A percentile compares a stretch with the other conserved stretches of the same genome.
Conservation (phyloP, 2,797 vertebrate genomes). For the Xiphophorus birchmanni region DNA sequence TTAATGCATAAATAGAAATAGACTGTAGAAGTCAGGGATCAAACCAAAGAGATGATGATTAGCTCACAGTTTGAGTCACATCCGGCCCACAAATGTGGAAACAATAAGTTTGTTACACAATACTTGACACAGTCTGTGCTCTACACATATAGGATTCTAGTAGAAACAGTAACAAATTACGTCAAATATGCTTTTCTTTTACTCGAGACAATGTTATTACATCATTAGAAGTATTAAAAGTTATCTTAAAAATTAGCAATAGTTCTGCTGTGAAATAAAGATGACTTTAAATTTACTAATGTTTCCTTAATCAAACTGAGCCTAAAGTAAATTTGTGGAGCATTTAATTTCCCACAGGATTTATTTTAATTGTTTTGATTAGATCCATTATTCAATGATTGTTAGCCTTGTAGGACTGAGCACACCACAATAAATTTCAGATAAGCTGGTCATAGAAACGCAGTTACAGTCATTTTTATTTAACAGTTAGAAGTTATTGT, state of each 20-base stretch:
- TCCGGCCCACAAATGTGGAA: background rate
- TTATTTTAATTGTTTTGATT: background rate
- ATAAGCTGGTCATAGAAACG: background rate
- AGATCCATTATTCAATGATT: background rate
- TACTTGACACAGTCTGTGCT: background rate
- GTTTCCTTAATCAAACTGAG: conserved; percentile 2
- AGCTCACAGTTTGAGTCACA: background rate
- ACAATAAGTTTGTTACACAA: conserved; percentile 1
- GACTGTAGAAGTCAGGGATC: background rate
- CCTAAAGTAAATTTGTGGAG: background rate
- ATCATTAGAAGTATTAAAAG: background rate
- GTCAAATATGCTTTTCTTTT: background rate
- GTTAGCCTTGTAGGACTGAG: background rate
- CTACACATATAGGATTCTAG: background rate
- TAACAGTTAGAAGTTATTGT: background rate
- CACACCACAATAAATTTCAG: conserved; percentile 4
- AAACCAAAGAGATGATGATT: background rate
- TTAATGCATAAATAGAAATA: background rate
- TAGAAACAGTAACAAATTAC: background rate
- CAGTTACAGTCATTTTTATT: background rate
- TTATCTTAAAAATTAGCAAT: background rate
- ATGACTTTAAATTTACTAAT: background rate
- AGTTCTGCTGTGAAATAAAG: background rate
- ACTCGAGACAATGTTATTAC: background rate
- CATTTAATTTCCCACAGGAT: background rate